Conservation (phyloP, 2,888 invertebrate species). For the Tenthredo livida region DNA sequence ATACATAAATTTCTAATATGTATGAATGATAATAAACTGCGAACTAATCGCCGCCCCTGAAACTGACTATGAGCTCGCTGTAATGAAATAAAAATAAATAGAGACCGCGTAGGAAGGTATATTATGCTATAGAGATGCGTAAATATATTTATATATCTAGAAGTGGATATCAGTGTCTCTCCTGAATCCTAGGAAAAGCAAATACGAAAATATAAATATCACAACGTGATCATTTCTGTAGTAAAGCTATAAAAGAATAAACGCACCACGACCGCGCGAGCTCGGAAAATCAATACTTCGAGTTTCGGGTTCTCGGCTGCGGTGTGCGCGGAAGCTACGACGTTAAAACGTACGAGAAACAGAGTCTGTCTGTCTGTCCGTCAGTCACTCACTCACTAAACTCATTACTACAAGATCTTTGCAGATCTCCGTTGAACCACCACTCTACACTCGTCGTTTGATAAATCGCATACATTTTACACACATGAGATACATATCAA, state of each 20-base stretch:
- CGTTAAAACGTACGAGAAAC: background rate
- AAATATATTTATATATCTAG: background rate
- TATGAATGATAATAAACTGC: background rate
- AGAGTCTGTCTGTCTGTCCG: background rate
- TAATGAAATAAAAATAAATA: background rate
- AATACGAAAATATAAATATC: background rate
- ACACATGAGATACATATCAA: background rate
- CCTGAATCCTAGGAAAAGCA: background rate
- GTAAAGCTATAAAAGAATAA: background rate
- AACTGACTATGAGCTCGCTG: background rate
- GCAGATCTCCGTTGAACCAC: background rate
- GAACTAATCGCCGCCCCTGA: background rate
- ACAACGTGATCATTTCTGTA: background rate
- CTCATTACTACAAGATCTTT: background rate
- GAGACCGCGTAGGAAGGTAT: background rate
- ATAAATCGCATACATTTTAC: background rate
- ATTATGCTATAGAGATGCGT: background rate
- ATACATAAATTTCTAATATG: background rate
- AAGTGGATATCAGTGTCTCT: background rate
- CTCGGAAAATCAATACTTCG: conserved; percentile 28
- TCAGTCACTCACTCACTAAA: background rate
- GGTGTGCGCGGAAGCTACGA: conserved; percentile 27
- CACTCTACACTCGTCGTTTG: background rate
- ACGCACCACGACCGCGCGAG: background rate
- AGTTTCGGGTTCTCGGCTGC: background rate